Evolutionary conservation across 2,797 vertebrate species (phyloP).

Genomic region (Phoebastria nigripes): DNA sequence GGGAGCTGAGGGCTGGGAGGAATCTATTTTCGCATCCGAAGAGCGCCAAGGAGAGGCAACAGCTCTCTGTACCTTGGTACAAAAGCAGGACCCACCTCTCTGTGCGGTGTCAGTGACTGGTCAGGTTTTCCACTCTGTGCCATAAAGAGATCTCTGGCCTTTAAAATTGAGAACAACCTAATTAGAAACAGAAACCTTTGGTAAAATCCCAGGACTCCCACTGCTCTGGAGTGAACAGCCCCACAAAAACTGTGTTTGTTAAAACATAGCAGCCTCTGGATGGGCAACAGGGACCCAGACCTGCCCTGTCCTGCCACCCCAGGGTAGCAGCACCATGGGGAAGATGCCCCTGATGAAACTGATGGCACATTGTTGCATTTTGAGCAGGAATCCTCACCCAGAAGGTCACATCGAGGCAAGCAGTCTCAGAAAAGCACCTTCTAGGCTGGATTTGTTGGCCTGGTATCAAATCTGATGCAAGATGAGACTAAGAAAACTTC

Average conservation of each 20-base stretch:
- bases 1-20: not conserved
- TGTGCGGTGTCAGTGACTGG: not conserved
- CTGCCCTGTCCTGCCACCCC: not conserved
- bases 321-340: not conserved
- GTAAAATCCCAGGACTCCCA: not conserved
- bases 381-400: not conserved
- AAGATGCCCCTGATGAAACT: not conserved
- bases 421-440: not conserved
- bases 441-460: not conserved
- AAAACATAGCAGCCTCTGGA: not conserved
- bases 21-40: not conserved
- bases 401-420: not conserved
- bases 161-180: constrained; percentile 11
- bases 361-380: not conserved
- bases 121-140: constrained; percentile 23
- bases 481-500: constrained; percentile 9
- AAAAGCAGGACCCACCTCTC: not conserved
- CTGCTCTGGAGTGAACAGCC: not conserved
- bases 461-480: constrained; percentile 3
- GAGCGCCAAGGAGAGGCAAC: not conserved
- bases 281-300: not conserved
- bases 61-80: not conserved
- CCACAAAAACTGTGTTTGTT: not conserved
- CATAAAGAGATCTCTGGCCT: constrained; percentile 1
- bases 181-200: constrained; percentile 40